These are phyloP conservation scores for Drepana arcuata DNA, from an alignment of 1,140 invertebrate genomes.

Conservation along the genomic window DNA sequence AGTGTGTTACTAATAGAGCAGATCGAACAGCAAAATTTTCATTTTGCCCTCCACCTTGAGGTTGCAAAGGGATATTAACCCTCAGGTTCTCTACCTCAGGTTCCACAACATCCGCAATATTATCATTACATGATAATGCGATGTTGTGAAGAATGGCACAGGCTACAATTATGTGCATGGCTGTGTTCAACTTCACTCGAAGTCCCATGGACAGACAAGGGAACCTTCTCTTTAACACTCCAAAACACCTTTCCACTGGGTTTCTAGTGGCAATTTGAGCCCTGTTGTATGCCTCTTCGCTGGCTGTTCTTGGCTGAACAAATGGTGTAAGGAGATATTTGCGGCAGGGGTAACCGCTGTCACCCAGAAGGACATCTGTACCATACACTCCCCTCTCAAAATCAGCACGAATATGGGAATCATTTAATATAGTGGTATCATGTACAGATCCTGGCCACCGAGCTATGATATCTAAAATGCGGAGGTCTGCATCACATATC, in stretches of 20 bases:
- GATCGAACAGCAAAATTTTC: too few species aligned
- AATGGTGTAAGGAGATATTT: constrained; percentile 21
- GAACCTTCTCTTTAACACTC: constrained; percentile 7
- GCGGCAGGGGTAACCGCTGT: neutral
- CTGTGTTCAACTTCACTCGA: too few species aligned
- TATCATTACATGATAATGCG: too few species aligned
- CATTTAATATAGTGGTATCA: constrained; percentile 3
- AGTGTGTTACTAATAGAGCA: too few species aligned
- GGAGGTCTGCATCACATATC: constrained; percentile 6
- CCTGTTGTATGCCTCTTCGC: constrained; percentile 10
- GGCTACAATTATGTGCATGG: too few species aligned
- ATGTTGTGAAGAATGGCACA: too few species aligned
- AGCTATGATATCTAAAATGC: constrained; percentile 10
- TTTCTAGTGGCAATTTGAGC: constrained; percentile 10
- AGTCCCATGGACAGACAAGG: too few species aligned
- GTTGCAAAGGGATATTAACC: too few species aligned
- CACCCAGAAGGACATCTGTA: neutral
- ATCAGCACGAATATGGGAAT: neutral
- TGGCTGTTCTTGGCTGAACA: constrained; percentile 7
- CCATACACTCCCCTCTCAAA: neutral
- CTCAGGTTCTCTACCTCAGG: too few species aligned
- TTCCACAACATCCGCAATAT: too few species aligned
- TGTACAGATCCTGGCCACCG: constrained; percentile 13
- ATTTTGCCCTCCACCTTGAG: too few species aligned
- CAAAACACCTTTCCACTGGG: constrained; percentile 9